Evolutionary conservation across 2,797 vertebrate genomes (phyloP), one percentile per base, ranked within the genome.

Genomic region (Hypotaenidia philippensis): DNA sequence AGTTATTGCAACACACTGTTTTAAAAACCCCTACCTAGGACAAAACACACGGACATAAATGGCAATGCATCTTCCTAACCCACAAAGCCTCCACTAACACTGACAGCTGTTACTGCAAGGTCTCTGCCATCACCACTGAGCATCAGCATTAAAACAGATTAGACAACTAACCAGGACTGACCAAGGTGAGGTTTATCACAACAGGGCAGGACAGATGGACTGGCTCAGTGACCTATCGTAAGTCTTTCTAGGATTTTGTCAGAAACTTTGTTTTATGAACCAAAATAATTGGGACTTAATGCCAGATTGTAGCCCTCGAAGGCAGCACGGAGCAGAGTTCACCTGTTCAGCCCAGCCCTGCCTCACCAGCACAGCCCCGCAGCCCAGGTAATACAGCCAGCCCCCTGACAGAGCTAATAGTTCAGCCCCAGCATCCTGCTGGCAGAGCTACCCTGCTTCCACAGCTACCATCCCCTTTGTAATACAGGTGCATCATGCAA

Each of bases 161-260:
- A 87, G 41, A 55, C 16, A 75, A 11, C 31, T 34, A 19, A 27
- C 9, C 65, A 83, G 31, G 36, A 83, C 60, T 8, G 7, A 66
- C 32, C 0, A 0, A 66, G 20, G 23, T 26, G 44, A 88, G 29
- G 26, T 56, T 88, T 60, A 78, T 22, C 22, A 76, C 44, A 78
- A 13, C 1, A 45, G 8, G 29, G 19, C 29, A 65, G 36, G 40
- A 80, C 49, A 31, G 40, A 45, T 27, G 14, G 26, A 80, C 0
- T 1, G 36, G 40, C 29, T 45, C 13, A 0, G 29, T 23, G 40
- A 70, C 18, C 11, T 26, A 13, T 36, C 40, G 71, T 1, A 1
- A 68, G 60, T 11, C 11, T n/a, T 66, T 22, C 56, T 7, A 23
- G 9, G 21, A 61, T 61, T 83, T 25, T 63, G n/a, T n/a, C 41